Evolutionary conservation across 2,888 invertebrate species (phyloP).

Genomic region (Hylaea fasciaria): DNA sequence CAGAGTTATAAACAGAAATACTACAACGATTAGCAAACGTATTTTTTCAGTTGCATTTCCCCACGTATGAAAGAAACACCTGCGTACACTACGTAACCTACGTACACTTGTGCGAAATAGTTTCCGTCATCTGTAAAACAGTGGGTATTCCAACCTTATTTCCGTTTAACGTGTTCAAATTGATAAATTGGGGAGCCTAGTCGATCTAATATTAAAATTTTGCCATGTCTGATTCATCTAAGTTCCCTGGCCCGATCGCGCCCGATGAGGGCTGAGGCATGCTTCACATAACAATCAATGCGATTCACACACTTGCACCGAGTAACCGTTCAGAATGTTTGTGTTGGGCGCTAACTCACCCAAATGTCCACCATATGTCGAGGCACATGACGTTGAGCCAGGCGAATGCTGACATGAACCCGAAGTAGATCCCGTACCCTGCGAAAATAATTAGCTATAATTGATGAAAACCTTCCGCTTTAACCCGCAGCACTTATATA

Average conservation of each 20-base stretch:
- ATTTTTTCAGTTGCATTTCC: slow-evolving; percentile 6
- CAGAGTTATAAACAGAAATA: slow-evolving; percentile 18
- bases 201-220: too few species aligned
- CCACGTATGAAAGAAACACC: neutral
- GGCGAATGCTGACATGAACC: slow-evolving; percentile 88
- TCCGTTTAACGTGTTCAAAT: neutral
- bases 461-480: slow-evolving; percentile 44
- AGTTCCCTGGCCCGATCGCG: neutral
- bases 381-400: slow-evolving; percentile 93
- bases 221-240: neutral
- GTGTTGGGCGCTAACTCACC: slow-evolving; percentile 83
- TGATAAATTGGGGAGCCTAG: too few species aligned
- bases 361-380: slow-evolving; percentile 93
- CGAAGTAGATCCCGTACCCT: slow-evolving; percentile 89
- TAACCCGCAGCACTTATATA: slow-evolving; percentile 27
- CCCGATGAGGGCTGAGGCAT: slow-evolving; percentile 6
- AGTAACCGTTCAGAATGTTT: slow-evolving; percentile 44
- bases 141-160: neutral
- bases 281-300: slow-evolving; percentile 33
- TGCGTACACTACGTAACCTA: slow-evolving; percentile 1
- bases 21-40: slow-evolving; percentile 19
- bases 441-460: slow-evolving; percentile 65
- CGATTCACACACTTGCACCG: slow-evolving; percentile 45
- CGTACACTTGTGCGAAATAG: slow-evolving; percentile 1
- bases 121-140: slow-evolving; percentile 1